Percentiles rank a stretch among this genome's conserved stretches.
Conservation (phyloP, 2,888 invertebrate species). For the Pandemis heparana region DNA sequence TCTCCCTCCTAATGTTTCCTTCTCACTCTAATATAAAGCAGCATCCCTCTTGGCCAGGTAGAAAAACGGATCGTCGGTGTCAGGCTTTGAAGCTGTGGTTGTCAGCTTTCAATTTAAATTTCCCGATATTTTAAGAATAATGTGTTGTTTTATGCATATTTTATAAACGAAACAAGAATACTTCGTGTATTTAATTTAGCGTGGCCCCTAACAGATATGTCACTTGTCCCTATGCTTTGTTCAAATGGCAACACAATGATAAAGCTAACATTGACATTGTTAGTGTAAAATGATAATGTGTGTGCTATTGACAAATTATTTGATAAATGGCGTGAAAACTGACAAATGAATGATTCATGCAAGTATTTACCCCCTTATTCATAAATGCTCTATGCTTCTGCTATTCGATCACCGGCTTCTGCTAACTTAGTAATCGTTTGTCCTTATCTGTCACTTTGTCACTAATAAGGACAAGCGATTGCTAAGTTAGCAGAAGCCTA, state of each 20-base stretch:
- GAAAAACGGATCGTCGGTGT: conserved; percentile 4
- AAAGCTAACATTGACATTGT: conserved; percentile 13
- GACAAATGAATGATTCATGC: conserved; percentile 34
- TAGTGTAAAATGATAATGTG: neutral
- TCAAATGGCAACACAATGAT: conserved; percentile 25
- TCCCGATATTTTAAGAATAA: neutral
- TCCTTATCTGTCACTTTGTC: too few relatives aligned
- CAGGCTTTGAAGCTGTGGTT: conserved; percentile 6
- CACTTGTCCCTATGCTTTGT: conserved; percentile 46
- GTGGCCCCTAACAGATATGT: conserved; percentile 32
- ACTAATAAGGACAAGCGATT: too few relatives aligned
- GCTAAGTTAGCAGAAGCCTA: too few relatives aligned
- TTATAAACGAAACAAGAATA: neutral
- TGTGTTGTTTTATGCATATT: neutral
- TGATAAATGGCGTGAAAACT: conserved; percentile 24
- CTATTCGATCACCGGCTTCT: too few relatives aligned
- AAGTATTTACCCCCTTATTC: neutral
- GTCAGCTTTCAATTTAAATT: conserved; percentile 1
- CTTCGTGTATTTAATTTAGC: neutral
- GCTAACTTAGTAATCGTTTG: too few relatives aligned
- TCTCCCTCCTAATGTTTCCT: neutral
- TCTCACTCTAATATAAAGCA: neutral
- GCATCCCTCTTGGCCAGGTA: neutral
- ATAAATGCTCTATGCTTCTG: too few relatives aligned
- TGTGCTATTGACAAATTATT: conserved; percentile 9